These are phyloP conservation scores for Ips typographus DNA, from an alignment of 1,140 invertebrate species.

Conservation along the genomic window DNA sequence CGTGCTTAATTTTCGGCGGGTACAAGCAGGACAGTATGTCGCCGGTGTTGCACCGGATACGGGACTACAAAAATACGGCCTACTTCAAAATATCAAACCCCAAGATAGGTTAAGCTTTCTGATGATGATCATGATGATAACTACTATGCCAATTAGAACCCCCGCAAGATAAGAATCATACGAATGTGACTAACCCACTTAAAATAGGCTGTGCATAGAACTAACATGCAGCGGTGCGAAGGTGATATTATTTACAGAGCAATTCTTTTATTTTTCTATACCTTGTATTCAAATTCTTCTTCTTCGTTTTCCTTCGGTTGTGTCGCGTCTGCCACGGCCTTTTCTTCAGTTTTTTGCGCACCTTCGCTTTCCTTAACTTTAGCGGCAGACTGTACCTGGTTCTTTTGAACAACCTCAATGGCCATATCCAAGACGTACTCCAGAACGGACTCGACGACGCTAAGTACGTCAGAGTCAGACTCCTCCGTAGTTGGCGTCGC, in stretches of 20 bases:
- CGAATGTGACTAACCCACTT: too few species aligned
- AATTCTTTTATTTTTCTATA: not conserved
- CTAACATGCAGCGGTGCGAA: too few species aligned
- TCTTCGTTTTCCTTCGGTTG: constrained; percentile 10
- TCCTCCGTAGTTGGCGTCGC: constrained; percentile 4
- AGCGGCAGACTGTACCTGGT: constrained; percentile 34
- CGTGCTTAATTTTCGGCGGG: constrained; percentile 41
- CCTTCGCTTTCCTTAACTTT: constrained; percentile 7
- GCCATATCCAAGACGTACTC: constrained; percentile 48
- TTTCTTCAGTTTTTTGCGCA: not conserved
- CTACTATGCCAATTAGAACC: too few species aligned
- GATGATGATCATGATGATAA: too few species aligned
- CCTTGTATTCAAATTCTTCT: constrained; percentile 23
- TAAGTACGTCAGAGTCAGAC: constrained; percentile 28
- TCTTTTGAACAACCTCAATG: constrained; percentile 41
- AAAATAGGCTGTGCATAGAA: too few species aligned
- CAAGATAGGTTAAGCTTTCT: too few species aligned
- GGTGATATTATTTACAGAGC: too few species aligned
- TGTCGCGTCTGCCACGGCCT: not conserved
- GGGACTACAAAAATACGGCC: constrained; percentile 26
- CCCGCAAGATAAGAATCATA: too few species aligned
- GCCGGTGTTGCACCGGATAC: constrained; percentile 40
- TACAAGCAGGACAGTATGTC: constrained; percentile 38
- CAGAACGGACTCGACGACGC: constrained; percentile 39
- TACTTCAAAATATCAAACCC: not conserved